These are phyloP conservation scores for Drosophila guanche DNA, from an alignment of 1,140 invertebrate species.

Conservation along the genomic window DNA sequence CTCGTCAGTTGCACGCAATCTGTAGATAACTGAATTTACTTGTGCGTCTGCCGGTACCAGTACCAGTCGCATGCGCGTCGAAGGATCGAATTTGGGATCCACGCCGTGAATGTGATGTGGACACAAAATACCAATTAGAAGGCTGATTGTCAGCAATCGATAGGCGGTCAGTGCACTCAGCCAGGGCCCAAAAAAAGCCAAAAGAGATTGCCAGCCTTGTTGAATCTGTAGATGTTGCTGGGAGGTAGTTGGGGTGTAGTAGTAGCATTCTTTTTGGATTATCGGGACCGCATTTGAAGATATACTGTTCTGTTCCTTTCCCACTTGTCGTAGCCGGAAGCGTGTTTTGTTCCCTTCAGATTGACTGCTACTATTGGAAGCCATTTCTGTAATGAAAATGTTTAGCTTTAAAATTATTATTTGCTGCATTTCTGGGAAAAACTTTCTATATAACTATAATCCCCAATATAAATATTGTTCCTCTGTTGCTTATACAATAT, in stretches of 20 bases:
- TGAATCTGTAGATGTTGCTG: conserved; percentile 39
- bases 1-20: conserved; percentile 92
- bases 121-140: conserved; percentile 79
- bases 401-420: conserved; percentile 8
- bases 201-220: conserved; percentile 43
- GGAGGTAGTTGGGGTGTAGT: conserved; percentile 69
- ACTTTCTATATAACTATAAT: no score
- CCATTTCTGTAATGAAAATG: conserved; percentile 67
- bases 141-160: conserved; percentile 80
- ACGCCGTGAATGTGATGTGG: conserved; percentile 83
- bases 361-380: conserved; percentile 75
- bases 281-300: conserved; percentile 41
- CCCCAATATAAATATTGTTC: no score
- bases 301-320: conserved; percentile 43
- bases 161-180: conserved; percentile 75
- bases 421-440: neutral
- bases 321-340: conserved; percentile 64
- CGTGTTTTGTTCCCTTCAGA: conserved; percentile 53
- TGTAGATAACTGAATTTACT: conserved; percentile 92
- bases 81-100: conserved; percentile 91
- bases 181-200: conserved; percentile 61
- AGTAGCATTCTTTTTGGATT: conserved; percentile 68
- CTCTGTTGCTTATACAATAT: no score
- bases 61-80: conserved; percentile 91
- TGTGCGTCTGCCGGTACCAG: conserved; percentile 92